Percentiles rank a stretch among this genome's conserved stretches.
Evolutionary conservation across 2,888 invertebrate species (phyloP).

Genomic region (Microchrysa polita): DNA sequence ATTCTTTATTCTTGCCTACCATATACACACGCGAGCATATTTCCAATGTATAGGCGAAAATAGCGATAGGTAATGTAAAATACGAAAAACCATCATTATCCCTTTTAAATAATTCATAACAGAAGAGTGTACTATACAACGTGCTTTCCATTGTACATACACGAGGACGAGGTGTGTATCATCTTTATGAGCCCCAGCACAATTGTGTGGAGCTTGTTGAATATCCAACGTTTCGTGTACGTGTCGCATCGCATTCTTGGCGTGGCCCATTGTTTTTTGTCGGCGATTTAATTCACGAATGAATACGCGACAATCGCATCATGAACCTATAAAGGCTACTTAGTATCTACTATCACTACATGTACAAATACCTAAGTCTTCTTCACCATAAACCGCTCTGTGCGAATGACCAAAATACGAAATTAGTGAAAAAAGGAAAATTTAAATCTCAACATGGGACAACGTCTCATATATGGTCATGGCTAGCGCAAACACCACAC

Average conservation of each 20-base stretch:
- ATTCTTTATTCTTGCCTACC: too few species aligned
- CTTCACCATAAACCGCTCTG: constrained; percentile 23
- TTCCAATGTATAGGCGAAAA: neutral
- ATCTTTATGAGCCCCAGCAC: too few species aligned
- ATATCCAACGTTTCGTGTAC: constrained; percentile 13
- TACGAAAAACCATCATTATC: constrained; percentile 9
- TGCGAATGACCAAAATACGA: constrained; percentile 42
- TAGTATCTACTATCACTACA: too few species aligned
- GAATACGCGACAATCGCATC: constrained; percentile 11
- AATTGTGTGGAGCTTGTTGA: neutral
- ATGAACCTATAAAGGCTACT: too few species aligned
- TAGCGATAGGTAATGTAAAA: neutral
- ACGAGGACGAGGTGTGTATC: too few species aligned
- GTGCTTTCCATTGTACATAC: too few species aligned
- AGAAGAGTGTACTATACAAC: neutral
- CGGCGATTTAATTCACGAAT: constrained; percentile 34
- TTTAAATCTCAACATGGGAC: neutral
- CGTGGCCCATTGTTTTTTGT: constrained; percentile 40
- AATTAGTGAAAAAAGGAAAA: constrained; percentile 25
- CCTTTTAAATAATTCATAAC: constrained; percentile 40
- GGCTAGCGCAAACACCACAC: neutral
- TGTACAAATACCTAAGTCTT: too few species aligned
- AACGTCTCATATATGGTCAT: neutral
- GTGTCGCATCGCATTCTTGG: constrained; percentile 26
- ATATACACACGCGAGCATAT: too few species aligned